Evolutionary conservation across 2,888 invertebrate genomes (phyloP), one percentile per base, ranked within the genome.

Genomic region (Meganola albula): DNA sequence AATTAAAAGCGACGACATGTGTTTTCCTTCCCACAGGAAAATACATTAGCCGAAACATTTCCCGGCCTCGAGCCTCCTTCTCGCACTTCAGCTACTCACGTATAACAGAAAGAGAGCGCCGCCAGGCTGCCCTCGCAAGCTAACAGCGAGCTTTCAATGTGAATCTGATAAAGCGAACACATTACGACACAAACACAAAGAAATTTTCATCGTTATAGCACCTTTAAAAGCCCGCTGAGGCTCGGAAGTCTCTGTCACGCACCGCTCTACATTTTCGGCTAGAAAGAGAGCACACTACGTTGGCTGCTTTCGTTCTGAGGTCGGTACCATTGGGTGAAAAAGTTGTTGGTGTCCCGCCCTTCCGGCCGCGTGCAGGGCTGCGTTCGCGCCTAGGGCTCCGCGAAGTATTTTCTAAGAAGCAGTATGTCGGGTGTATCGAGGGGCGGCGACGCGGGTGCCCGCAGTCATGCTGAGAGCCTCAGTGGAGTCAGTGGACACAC

Each of bases 1-100:
- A 82, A 84, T 84, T 84, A 84, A 85, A 83, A 83, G 76, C 77
- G 79, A 73, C 78, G 73, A 85, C 85, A 85, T 80, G 80, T 85
- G 85, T 85, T 85, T 85, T 84, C 67, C 77, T 84, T 84, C 84
- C 80, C 84, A 80, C 79, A 84, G 83, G 83, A 83, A 85, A 85
- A 83, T 76, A 82, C 76, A 84, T 84, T 83, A 84, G 82, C 74
- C 64, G 59, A 63, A 74, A 76, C 80, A 84, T 83, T 84, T 84
- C 71, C 84, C 76, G 71, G 58, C 39, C 37, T 44, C 44, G 10
- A 22, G 49, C 41, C 22, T 82, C 79, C 49, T 62, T 53, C 27
- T 80, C 66, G 10, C 55, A 51, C 77, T 8, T 13, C 23, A 27
- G 14, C 28, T 22, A 13, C 12, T 7, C 12, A 37, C 18, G 11